A percentile compares a stretch with the other conserved stretches of the same genome.
phyloP scores from a whole-genome alignment of 30 jellyfish, hydroid and myxozoan species.

The Aurelia aurita complex sp. Pacific region DNA sequence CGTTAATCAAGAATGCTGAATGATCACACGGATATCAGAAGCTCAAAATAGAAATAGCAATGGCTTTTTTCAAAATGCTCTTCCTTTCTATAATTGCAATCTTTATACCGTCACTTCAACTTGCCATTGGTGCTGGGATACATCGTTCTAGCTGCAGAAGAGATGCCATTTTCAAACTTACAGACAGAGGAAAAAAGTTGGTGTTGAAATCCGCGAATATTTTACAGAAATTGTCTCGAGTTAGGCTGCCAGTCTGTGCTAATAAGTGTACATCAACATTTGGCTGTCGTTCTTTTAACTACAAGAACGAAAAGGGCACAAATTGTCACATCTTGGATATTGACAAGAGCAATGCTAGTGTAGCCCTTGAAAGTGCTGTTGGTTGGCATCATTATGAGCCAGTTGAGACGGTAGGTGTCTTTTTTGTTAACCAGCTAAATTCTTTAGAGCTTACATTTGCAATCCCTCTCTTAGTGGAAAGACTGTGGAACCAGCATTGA shows the following conservation, averaged over 20 bases:
- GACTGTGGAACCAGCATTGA: too few species aligned
- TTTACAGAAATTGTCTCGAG: neutral
- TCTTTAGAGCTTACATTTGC: too few species aligned
- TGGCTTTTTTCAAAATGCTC: too few species aligned
- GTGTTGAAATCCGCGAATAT: neutral
- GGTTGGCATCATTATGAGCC: constrained; percentile 48
- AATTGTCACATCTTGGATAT: constrained; percentile 24
- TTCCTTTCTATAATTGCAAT: too few species aligned
- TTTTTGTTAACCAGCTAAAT: too few species aligned
- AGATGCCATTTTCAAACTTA: constrained; percentile 15
- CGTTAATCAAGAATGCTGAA: too few species aligned
- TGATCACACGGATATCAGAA: too few species aligned
- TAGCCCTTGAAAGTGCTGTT: neutral
- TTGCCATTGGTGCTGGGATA: neutral
- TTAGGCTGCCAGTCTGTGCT: constrained; percentile 15
- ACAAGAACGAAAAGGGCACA: constrained; percentile 10
- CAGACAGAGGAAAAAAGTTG: constrained; percentile 19
- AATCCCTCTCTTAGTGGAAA: too few species aligned
- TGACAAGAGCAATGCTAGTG: constrained; percentile 8
- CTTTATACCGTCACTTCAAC: neutral
- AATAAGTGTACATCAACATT: constrained; percentile 13
- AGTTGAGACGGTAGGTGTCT: neutral
- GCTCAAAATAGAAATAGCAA: too few species aligned
- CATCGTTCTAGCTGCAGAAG: constrained; percentile 38
- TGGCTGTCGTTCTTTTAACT: constrained; percentile 20